phyloP scores from a whole-genome alignment of 1,140 invertebrate species.

The Daktulosphaira vitifoliae region DNA sequence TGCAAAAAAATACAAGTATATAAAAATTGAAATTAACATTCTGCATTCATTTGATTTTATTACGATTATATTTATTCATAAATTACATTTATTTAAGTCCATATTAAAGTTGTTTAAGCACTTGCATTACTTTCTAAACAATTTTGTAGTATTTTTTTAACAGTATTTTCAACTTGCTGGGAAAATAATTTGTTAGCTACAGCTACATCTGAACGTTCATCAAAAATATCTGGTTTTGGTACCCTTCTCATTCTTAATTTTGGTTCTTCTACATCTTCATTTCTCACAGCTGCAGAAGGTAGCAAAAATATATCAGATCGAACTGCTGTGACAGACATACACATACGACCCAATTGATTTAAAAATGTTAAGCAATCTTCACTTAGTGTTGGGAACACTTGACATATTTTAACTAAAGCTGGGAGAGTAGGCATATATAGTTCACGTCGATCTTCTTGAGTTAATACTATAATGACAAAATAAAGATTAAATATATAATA shows the following conservation, averaged over 20 bases:
- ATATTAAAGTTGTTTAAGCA: background rate
- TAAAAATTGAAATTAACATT: too few relatives aligned
- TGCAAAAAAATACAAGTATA: too few relatives aligned
- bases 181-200: conserved; percentile 27
- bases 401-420: conserved; percentile 74
- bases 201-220: conserved; percentile 17
- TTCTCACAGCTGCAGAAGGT: background rate
- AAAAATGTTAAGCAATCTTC: conserved; percentile 80
- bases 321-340: conserved; percentile 70
- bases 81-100: too few relatives aligned
- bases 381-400: conserved; percentile 83
- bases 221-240: conserved; percentile 27
- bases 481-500: background rate
- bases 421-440: conserved; percentile 76
- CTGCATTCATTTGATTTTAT: too few relatives aligned
- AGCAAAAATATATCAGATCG: conserved; percentile 44
- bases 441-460: conserved; percentile 42
- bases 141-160: conserved; percentile 24
- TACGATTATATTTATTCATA: too few relatives aligned
- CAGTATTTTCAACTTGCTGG: conserved; percentile 20
- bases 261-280: conserved; percentile 14
- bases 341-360: conserved; percentile 76
- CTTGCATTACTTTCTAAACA: conserved; percentile 22
- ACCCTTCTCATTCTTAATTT: conserved; percentile 17
- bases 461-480: conserved; percentile 1